Evolutionary conservation across 1,140 invertebrate genomes (phyloP), one percentile per base, ranked within the genome.

Genomic region (Lasaia peninsularis): DNA sequence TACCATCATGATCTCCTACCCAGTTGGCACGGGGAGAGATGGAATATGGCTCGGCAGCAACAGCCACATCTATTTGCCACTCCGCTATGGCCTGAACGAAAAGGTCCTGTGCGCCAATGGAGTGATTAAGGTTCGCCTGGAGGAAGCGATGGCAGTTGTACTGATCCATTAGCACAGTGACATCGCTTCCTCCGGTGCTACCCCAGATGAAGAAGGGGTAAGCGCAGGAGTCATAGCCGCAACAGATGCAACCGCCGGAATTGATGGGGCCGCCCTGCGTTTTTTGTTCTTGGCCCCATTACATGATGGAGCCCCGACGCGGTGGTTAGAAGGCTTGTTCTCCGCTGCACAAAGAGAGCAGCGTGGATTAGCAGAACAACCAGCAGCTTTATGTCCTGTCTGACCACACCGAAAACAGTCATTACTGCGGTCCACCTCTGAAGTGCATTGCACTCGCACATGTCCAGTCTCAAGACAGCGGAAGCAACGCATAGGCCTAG

Each of bases 361-460:
- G 3, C 60, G 49, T 1, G 58, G 60, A 11, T 32, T 31, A 0
- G 34, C 58, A 1, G 21, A 8, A 40, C 67, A 73, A 1, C 4
- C 31, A 1, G 20, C 7, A 0, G 68, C 55, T 5, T 51, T 63
- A 20, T 74, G 72, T 0, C 69, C 64, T 0, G 20, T 5, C 11
- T 55, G n/a, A 0, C 64, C 59, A 18, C 69, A 74, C 1, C 66
- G 60, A 40, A 40, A 67, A 31, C 69, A 67, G 0, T 52, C 12
- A 0, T 14, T 20, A 6, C 54, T 62, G 12, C 67, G 58, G 32
- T 67, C 64, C 0, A 37, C 35, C 0, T 12, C 12, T 3, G 59
- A 37, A 0, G 32, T 12, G 35, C 70, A 73, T 9, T 32, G 34
- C 0, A 0, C 10, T 1, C 28, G 11, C 0, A 52, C 16, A 37